Percentiles rank a stretch among this genome's conserved stretches.
Evolutionary conservation across 2,888 invertebrate genomes (phyloP).

Genomic region (Hoplodrina ambigua): DNA sequence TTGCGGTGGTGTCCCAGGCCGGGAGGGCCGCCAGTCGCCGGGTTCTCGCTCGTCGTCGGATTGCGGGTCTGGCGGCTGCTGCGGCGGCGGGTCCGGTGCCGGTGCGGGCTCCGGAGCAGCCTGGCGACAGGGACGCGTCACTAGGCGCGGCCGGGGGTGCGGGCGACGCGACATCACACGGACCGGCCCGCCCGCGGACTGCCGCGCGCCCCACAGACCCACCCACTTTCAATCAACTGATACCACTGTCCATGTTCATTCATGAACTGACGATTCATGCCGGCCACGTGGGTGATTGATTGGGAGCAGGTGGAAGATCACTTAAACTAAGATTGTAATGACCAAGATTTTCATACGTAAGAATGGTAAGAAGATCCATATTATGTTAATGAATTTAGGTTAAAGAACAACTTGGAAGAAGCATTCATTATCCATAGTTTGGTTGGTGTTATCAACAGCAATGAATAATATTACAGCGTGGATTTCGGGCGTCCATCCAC

Average conservation of each 20-base stretch:
- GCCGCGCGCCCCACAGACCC: constrained; percentile 77
- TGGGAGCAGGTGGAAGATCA: constrained; percentile 52
- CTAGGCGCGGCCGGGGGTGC: constrained; percentile 82
- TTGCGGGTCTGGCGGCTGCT: constrained; percentile 81
- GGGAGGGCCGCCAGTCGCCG: constrained; percentile 88
- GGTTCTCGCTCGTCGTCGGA: constrained; percentile 90
- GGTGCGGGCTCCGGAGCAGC: constrained; percentile 83
- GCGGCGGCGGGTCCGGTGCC: constrained; percentile 83
- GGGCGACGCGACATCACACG: constrained; percentile 86
- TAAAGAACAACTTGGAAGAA: background rate
- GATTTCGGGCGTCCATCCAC: constrained; percentile 32
- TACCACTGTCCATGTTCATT: constrained; percentile 79
- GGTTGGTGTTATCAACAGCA: constrained; percentile 8
- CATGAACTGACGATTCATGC: constrained; percentile 72
- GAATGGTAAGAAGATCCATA: too few relatives aligned
- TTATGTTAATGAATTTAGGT: background rate
- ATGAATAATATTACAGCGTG: constrained; percentile 19
- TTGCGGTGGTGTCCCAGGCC: constrained; percentile 84
- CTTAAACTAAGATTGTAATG: constrained; percentile 23
- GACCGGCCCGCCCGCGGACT: constrained; percentile 81
- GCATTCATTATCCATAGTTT: background rate
- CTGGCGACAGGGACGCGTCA: constrained; percentile 84
- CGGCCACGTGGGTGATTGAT: constrained; percentile 75
- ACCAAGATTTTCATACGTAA: background rate
- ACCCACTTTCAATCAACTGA: constrained; percentile 80